Conservation (phyloP, 1,140 invertebrate genomes). For the Lepidotrigona ventralis region DNA sequence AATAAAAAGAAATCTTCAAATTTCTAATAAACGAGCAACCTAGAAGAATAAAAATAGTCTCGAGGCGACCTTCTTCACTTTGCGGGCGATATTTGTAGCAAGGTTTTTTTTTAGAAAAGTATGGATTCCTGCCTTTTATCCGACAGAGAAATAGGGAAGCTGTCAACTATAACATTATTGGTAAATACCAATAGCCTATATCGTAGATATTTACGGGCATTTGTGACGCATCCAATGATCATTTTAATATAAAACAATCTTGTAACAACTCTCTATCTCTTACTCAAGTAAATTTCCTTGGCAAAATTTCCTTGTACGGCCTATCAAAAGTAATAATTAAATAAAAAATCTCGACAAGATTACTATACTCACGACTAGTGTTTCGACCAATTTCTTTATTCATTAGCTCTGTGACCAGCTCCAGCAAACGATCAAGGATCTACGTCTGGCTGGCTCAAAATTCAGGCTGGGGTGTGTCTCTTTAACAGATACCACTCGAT, state of each 20-base stretch:
- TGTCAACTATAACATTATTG: slow-evolving; percentile 11
- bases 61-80: slow-evolving; percentile 6
- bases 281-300: too few species aligned
- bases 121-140: not conserved
- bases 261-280: too few species aligned
- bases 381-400: not conserved
- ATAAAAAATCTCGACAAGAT: not conserved
- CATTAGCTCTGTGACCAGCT: not conserved
- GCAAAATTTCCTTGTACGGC: not conserved
- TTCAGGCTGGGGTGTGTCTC: slow-evolving; percentile 10
- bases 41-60: slow-evolving; percentile 6
- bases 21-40: not conserved
- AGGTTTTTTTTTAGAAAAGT: slow-evolving; percentile 20
- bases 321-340: not conserved
- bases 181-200: slow-evolving; percentile 7
- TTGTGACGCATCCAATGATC: not conserved
- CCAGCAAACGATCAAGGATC: not conserved
- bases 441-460: too few species aligned
- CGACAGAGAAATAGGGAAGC: not conserved
- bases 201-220: not conserved
- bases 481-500: slow-evolving; percentile 17
- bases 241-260: not conserved
- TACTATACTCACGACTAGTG: too few species aligned
- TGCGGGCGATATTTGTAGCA: not conserved
- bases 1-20: not conserved